Conservation (phyloP, 2,113 vertebrate genomes). For the Lanius ludovicianus region DNA sequence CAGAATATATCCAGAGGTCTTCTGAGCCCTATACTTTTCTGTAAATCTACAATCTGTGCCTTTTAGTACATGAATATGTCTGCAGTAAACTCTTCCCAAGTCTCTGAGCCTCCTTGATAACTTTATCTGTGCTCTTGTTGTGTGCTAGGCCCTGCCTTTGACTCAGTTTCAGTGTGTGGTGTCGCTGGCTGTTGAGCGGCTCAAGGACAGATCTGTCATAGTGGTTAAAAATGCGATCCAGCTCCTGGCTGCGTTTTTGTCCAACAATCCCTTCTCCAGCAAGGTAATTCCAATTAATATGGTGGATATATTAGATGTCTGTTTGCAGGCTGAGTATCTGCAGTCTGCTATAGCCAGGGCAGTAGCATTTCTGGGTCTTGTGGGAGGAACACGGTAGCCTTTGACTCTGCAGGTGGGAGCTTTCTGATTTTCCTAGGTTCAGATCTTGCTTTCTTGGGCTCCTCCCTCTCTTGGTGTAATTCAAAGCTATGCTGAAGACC, state of each 20-base stretch:
- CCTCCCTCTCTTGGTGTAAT: neutral
- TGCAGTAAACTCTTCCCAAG: neutral
- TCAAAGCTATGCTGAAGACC: neutral
- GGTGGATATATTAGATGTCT: neutral
- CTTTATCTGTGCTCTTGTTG: neutral
- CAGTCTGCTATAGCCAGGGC: neutral
- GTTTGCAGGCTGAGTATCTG: neutral
- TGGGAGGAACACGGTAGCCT: neutral
- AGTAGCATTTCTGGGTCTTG: neutral
- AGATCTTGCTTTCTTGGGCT: neutral
- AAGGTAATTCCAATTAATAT: slow-evolving; percentile 73
- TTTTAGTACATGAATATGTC: neutral
- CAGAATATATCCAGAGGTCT: neutral
- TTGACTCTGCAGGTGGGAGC: neutral
- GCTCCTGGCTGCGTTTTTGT: slow-evolving; percentile 89
- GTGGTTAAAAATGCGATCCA: slow-evolving; percentile 95
- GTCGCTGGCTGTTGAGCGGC: slow-evolving; percentile 85
- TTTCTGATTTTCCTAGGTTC: neutral
- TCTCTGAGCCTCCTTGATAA: neutral
- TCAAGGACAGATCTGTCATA: slow-evolving; percentile 90
- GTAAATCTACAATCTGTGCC: neutral
- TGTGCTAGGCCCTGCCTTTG: slow-evolving; percentile 85
- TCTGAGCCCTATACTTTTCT: neutral
- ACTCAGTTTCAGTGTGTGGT: slow-evolving; percentile 87
- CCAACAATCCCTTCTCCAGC: slow-evolving; percentile 95